These are phyloP conservation scores for Semibalanus balanoides DNA, from an alignment of 1,140 invertebrate species.

Conservation along the genomic window DNA sequence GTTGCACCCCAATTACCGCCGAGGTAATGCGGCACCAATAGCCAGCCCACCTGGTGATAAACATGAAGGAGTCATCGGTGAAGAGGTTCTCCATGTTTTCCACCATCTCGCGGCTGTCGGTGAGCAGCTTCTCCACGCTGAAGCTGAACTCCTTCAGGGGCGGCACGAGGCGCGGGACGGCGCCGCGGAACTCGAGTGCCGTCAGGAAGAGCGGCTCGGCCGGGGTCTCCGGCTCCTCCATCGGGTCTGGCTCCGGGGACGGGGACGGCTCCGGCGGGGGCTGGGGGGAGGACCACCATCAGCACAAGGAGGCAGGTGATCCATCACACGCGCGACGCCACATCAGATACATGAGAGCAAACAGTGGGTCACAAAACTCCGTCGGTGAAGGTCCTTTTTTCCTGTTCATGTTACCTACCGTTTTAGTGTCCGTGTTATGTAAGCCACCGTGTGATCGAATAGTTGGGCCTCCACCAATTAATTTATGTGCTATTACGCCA, in stretches of 20 bases:
- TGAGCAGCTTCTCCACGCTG: background rate
- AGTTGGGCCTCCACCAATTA: too few relatives aligned
- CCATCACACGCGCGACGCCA: too few relatives aligned
- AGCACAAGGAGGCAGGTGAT: background rate
- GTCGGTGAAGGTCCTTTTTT: too few relatives aligned
- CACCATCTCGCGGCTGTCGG: background rate
- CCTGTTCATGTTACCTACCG: too few relatives aligned
- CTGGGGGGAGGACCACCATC: background rate
- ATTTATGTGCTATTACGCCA: too few relatives aligned
- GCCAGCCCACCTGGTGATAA: background rate
- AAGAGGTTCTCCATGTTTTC: background rate
- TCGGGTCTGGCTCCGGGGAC: too few relatives aligned
- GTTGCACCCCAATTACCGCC: too few relatives aligned
- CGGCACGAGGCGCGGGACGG: background rate
- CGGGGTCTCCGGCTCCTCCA: background rate
- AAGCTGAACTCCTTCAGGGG: background rate
- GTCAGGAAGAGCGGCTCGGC: background rate
- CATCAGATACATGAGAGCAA: too few relatives aligned
- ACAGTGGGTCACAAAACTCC: too few relatives aligned
- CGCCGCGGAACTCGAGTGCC: background rate
- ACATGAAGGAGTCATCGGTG: background rate
- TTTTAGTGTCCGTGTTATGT: too few relatives aligned
- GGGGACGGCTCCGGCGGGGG: background rate
- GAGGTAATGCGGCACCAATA: too few relatives aligned
- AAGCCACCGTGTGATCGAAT: too few relatives aligned